phyloP scores from a whole-genome alignment of 92 coral and sea anemone genomes.

The Metridium senile region DNA sequence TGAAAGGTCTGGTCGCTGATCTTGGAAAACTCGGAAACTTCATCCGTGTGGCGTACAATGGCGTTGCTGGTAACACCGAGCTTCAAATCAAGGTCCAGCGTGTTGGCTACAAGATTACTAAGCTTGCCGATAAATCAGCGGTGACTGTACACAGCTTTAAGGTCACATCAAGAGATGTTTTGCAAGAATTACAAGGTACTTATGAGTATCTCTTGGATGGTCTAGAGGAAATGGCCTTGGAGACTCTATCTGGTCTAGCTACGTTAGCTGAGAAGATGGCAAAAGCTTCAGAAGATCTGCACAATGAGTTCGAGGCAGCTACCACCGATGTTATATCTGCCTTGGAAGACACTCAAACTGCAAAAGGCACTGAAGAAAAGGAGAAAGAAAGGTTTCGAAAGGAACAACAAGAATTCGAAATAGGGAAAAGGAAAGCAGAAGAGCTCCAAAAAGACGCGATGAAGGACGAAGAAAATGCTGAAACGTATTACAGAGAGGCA shows the following conservation, averaged over 20 bases:
- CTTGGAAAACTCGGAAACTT: constrained; percentile 59
- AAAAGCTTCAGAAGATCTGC: constrained; percentile 62
- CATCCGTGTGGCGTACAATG: constrained; percentile 68
- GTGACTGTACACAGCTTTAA: constrained; percentile 59
- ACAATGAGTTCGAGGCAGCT: constrained; percentile 55
- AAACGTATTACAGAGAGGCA: constrained; percentile 44
- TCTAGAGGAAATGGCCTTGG: constrained; percentile 67
- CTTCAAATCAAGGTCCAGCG: constrained; percentile 59
- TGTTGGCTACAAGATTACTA: constrained; percentile 65
- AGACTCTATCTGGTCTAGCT: constrained; percentile 45
- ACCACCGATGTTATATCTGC: constrained; percentile 52
- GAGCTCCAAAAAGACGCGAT: constrained; percentile 38
- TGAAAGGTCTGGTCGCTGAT: constrained; percentile 55
- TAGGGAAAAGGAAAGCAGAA: constrained; percentile 30
- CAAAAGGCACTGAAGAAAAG: constrained; percentile 37
- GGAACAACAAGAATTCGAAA: constrained; percentile 39
- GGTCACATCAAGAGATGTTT: constrained; percentile 45
- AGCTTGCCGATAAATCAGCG: constrained; percentile 64
- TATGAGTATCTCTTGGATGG: constrained; percentile 56
- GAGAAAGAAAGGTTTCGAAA: constrained; percentile 10
- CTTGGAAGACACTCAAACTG: constrained; percentile 54
- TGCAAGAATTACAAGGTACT: constrained; percentile 51
- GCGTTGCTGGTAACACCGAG: constrained; percentile 63
- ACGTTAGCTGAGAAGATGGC: constrained; percentile 51
- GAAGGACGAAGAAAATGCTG: constrained; percentile 42